These are phyloP conservation scores for Orientallactaga bullata DNA, from an alignment of 2,113 vertebrate species.

Conservation along the genomic window DNA sequence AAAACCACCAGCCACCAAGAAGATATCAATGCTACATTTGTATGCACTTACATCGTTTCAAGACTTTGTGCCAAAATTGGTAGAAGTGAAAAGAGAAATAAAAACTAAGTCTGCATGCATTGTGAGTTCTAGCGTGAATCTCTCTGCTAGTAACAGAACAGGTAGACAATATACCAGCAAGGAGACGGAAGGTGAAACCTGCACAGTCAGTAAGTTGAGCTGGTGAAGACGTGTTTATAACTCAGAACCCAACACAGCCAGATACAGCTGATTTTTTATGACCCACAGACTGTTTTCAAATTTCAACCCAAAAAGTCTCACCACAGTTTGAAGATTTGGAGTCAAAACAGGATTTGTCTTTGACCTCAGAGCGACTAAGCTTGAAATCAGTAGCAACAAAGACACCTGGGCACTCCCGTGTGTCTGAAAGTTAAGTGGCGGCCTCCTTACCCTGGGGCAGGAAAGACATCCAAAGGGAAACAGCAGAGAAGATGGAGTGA, in stretches of 20 bases:
- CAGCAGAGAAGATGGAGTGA: background rate
- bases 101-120: no score
- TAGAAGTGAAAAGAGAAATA: background rate
- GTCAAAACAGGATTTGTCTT: background rate
- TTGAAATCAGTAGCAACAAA: background rate
- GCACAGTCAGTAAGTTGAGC: background rate
- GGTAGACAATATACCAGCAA: background rate
- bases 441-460: background rate
- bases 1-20: background rate
- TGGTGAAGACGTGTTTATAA: accelerated
- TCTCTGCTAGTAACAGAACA: background rate
- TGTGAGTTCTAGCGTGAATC: background rate
- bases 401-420: background rate
- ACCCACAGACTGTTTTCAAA: background rate
- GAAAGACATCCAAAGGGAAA: background rate
- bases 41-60: background rate
- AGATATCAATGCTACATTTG: accelerated
- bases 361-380: background rate
- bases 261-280: background rate
- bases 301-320: background rate
- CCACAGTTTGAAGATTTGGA: background rate
- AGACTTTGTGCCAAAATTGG: background rate
- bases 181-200: background rate
- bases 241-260: background rate
- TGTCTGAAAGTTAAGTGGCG: background rate